Percentiles rank a stretch among this genome's conserved stretches.
phyloP scores from a whole-genome alignment of 2,113 vertebrate genomes.

The Limnothrissa miodon region DNA sequence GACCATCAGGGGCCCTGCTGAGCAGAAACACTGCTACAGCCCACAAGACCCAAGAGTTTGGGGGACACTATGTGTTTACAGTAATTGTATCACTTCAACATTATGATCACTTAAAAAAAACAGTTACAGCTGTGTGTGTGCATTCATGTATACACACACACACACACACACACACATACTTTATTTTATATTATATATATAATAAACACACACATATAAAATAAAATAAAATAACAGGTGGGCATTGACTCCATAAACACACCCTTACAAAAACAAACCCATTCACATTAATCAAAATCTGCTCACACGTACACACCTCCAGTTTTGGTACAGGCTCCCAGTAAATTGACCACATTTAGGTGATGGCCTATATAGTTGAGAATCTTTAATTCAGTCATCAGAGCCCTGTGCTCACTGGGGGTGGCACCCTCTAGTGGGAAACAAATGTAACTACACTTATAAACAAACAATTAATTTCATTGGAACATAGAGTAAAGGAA shows the following conservation, averaged over 20 bases:
- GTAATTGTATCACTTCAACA: neutral
- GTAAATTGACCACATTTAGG: slow-evolving; percentile 91
- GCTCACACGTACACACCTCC: slow-evolving; percentile 74
- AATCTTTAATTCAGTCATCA: slow-evolving; percentile 96
- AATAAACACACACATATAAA: neutral
- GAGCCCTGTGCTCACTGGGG: slow-evolving; percentile 88
- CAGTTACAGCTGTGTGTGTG: too few relatives aligned
- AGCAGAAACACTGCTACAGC: slow-evolving; percentile 14
- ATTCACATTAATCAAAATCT: neutral
- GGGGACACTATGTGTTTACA: neutral
- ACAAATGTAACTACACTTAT: neutral
- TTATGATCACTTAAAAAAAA: neutral
- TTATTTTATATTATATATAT: too few relatives aligned
- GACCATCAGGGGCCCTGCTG: slow-evolving; percentile 89
- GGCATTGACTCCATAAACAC: neutral
- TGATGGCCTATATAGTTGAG: slow-evolving; percentile 92
- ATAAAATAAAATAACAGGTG: neutral
- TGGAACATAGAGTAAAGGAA: neutral
- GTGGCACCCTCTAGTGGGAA: slow-evolving; percentile 88
- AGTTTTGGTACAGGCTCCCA: slow-evolving; percentile 89
- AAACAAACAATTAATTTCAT: neutral
- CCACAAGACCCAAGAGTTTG: neutral
- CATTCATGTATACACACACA: neutral
- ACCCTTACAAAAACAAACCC: neutral
- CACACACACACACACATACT: neutral